Evolutionary conservation across 2,888 invertebrate species (phyloP).

Genomic region (Heliconius charithonia): DNA sequence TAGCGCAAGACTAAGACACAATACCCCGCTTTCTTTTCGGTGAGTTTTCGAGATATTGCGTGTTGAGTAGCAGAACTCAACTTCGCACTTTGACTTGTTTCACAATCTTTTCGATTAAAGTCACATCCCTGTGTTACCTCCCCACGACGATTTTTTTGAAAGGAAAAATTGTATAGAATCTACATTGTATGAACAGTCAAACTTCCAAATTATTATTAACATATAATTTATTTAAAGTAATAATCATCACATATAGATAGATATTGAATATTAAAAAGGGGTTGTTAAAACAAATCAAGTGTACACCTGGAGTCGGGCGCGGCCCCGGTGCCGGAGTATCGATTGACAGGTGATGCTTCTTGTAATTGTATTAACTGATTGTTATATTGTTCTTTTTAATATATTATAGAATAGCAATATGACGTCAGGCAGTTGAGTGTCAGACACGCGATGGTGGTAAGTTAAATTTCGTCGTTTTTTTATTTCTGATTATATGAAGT

Average conservation of each 20-base stretch:
- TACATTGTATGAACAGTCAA: no score
- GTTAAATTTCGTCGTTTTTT: no score
- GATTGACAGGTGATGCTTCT: slow-evolving; percentile 55
- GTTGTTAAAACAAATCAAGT: slow-evolving; percentile 46
- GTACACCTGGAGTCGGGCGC: slow-evolving; percentile 55
- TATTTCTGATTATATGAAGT: no score
- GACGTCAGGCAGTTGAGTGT: no score
- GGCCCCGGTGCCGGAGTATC: slow-evolving; percentile 44
- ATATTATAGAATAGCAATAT: not conserved
- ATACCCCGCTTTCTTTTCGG: no score
- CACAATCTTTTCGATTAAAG: no score
- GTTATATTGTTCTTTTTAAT: slow-evolving; percentile 10
- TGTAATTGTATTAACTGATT: not conserved
- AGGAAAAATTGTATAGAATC: not conserved
- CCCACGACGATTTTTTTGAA: not conserved
- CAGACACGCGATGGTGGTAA: no score
- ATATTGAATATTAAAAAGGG: slow-evolving; percentile 29
- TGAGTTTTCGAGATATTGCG: no score
- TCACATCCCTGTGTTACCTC: not conserved
- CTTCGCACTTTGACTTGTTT: not conserved
- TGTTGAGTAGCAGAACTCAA: not conserved
- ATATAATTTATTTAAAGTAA: not conserved
- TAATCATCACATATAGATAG: not conserved
- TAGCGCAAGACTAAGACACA: not conserved
- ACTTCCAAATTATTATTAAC: not conserved